Evolutionary conservation across 2,888 invertebrate species (phyloP).

Genomic region (Calameuta filiformis): DNA sequence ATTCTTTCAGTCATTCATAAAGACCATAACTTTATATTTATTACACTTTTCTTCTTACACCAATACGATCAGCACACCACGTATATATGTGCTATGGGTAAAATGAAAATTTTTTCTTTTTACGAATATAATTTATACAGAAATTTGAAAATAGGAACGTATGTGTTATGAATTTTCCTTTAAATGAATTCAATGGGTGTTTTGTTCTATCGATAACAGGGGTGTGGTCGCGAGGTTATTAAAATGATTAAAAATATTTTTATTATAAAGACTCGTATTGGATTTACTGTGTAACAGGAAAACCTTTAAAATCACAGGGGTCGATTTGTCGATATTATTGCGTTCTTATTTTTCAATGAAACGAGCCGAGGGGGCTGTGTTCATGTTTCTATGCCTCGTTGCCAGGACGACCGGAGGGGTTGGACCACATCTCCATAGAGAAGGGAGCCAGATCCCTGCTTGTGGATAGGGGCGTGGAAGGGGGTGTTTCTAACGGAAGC

Average conservation of each 20-base stretch:
- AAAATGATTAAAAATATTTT: background rate
- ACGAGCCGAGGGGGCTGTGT: constrained; percentile 11
- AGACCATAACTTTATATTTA: constrained; percentile 18
- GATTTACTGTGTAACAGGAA: background rate
- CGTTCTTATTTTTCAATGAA: constrained; percentile 13
- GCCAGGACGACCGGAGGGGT: constrained; percentile 63
- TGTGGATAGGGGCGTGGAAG: constrained; percentile 43
- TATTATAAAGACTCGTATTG: background rate
- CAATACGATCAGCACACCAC: background rate
- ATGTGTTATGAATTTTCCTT: background rate
- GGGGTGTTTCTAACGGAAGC: constrained; percentile 60
- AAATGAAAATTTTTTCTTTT: background rate
- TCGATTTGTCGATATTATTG: background rate
- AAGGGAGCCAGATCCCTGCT: constrained; percentile 36
- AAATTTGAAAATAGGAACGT: background rate
- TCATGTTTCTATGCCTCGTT: constrained; percentile 38
- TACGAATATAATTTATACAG: background rate
- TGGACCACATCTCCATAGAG: constrained; percentile 58
- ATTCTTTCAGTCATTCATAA: constrained; percentile 54
- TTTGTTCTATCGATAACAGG: background rate
- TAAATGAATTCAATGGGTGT: background rate
- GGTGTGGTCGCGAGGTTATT: background rate
- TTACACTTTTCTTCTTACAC: background rate
- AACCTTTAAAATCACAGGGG: background rate
- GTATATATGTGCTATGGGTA: background rate